Evolutionary conservation across 2,113 vertebrate genomes (phyloP).

Genomic region (Syrmaticus mikado): DNA sequence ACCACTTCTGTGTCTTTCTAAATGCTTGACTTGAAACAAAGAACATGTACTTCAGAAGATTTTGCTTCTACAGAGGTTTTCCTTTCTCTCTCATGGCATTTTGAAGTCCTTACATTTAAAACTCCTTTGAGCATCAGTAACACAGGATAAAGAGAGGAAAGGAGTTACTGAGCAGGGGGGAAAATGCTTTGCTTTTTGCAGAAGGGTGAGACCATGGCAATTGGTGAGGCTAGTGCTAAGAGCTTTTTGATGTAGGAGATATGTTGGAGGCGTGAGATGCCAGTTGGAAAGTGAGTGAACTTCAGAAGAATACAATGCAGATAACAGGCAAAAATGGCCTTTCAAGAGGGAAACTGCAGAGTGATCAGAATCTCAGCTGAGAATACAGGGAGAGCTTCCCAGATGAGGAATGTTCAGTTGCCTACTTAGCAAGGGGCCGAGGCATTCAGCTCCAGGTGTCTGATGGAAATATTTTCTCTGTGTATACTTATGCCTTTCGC

Average conservation of each 20-base stretch:
- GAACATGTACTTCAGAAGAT: conserved; percentile 1
- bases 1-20: neutral
- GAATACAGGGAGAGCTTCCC: neutral
- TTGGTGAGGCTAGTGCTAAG: neutral
- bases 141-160: neutral
- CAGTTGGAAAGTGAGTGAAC: conserved; percentile 4
- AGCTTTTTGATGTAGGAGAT: conserved; percentile 1
- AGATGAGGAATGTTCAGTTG: neutral
- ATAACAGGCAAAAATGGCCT: conserved; percentile 18
- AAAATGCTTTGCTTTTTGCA: neutral
- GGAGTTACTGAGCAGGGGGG: neutral
- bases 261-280: conserved; percentile 11
- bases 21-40: neutral
- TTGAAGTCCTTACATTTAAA: neutral
- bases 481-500: neutral
- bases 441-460: neutral
- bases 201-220: neutral
- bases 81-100: neutral
- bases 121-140: neutral
- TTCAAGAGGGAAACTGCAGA: neutral
- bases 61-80: neutral
- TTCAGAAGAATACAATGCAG: conserved; percentile 14
- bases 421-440: conserved; percentile 8
- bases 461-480: neutral
- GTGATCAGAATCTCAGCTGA: neutral